Evolutionary conservation across 2,797 vertebrate species (phyloP).

Genomic region (Fringilla coelebs): DNA sequence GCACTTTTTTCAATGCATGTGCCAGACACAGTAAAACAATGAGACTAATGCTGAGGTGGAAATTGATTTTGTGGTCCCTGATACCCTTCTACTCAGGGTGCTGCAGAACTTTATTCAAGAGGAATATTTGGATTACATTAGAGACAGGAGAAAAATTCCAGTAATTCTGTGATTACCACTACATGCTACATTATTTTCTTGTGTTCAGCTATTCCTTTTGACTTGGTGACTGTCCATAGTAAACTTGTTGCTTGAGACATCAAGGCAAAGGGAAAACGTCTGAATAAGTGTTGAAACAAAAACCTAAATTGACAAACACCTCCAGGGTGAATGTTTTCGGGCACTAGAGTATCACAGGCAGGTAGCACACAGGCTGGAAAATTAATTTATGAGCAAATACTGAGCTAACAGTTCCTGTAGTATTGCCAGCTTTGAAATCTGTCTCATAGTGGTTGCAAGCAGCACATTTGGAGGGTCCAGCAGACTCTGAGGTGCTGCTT

Average conservation of each 20-base stretch:
- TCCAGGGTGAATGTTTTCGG: neutral
- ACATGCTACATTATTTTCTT: neutral
- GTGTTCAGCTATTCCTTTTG: neutral
- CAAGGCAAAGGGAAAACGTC: neutral
- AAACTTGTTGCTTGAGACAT: neutral
- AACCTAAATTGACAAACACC: neutral
- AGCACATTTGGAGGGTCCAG: neutral
- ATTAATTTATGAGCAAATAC: neutral
- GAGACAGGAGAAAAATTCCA: neutral
- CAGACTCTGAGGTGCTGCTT: neutral
- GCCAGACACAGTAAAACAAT: neutral
- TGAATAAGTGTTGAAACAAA: neutral
- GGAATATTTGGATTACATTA: neutral
- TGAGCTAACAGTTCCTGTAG: neutral
- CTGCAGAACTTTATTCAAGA: neutral
- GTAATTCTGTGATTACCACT: neutral
- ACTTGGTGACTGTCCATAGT: accelerated
- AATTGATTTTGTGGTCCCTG: neutral
- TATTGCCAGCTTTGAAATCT: neutral
- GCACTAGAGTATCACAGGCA: neutral
- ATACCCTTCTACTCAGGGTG: neutral
- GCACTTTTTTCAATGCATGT: neutral
- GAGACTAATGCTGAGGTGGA: neutral
- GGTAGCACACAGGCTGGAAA: neutral
- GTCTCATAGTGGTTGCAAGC: neutral